These are phyloP conservation scores for Melanophora roralis DNA, from an alignment of 2,888 invertebrate genomes.

Conservation along the genomic window DNA sequence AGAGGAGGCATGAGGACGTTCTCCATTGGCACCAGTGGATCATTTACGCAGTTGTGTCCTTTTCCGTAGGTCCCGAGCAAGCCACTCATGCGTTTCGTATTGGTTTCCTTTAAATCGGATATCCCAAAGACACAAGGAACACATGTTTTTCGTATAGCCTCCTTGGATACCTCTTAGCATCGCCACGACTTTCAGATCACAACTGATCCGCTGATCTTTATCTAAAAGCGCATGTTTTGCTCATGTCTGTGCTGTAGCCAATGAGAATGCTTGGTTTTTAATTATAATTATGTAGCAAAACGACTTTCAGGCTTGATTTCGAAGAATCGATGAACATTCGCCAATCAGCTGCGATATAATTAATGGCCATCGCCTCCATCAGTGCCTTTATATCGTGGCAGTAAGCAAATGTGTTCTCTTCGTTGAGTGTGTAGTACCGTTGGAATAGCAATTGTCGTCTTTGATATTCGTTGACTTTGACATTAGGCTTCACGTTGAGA, in stretches of 20 bases:
- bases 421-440: neutral
- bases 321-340: neutral
- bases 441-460: neutral
- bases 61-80: neutral
- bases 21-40: neutral
- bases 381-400: neutral
- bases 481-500: neutral
- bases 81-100: neutral
- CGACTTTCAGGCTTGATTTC: slow-evolving; percentile 11
- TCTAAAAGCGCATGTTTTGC: neutral
- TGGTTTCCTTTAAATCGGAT: neutral
- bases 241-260: slow-evolving; percentile 2
- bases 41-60: neutral
- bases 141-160: slow-evolving; percentile 12
- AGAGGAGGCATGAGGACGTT: neutral
- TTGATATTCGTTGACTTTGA: neutral
- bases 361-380: neutral
- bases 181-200: slow-evolving; percentile 6
- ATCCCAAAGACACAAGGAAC: slow-evolving; percentile 8
- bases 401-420: neutral
- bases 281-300: too few species aligned
- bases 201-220: neutral
- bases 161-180: neutral
- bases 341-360: neutral
- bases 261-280: neutral